These are phyloP conservation scores for Cirrhinus molitorella DNA, from an alignment of 2,797 vertebrate genomes.

Conservation along the genomic window DNA sequence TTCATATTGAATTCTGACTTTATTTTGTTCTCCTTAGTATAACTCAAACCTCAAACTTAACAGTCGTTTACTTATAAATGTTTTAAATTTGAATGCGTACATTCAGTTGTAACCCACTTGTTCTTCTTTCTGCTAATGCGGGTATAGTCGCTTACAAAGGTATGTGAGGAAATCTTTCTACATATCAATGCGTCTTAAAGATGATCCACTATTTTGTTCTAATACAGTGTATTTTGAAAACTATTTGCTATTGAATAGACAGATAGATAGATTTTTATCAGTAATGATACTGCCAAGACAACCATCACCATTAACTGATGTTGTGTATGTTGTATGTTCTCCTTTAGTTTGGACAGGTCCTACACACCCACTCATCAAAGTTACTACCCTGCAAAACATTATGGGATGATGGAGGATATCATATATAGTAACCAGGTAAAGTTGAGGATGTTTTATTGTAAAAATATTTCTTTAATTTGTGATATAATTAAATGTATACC, in stretches of 20 bases:
- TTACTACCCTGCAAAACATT: slow-evolving; percentile 87
- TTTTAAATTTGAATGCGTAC: neutral
- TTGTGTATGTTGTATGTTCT: slow-evolving; percentile 64
- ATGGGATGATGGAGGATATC: slow-evolving; percentile 88
- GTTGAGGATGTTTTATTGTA: neutral
- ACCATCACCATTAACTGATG: neutral
- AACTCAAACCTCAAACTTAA: neutral
- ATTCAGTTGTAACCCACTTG: neutral
- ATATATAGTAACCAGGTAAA: slow-evolving; percentile 89
- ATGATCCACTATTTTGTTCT: neutral
- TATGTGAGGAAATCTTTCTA: slow-evolving; percentile 72
- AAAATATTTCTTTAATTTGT: neutral
- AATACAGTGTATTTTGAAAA: too few species aligned
- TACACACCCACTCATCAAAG: slow-evolving; percentile 90
- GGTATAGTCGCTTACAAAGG: slow-evolving; percentile 85
- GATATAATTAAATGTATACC: neutral
- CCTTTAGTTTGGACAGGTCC: slow-evolving; percentile 93
- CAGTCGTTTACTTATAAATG: neutral
- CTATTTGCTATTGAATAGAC: neutral
- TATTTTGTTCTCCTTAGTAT: neutral
- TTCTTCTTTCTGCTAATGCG: slow-evolving; percentile 66
- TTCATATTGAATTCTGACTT: neutral
- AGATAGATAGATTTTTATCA: too few species aligned
- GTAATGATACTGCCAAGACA: neutral
- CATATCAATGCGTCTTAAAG: too few species aligned